These are phyloP conservation scores for Paramormyrops kingsleyae DNA, from an alignment of 2,113 vertebrate genomes.

Conservation along the genomic window DNA sequence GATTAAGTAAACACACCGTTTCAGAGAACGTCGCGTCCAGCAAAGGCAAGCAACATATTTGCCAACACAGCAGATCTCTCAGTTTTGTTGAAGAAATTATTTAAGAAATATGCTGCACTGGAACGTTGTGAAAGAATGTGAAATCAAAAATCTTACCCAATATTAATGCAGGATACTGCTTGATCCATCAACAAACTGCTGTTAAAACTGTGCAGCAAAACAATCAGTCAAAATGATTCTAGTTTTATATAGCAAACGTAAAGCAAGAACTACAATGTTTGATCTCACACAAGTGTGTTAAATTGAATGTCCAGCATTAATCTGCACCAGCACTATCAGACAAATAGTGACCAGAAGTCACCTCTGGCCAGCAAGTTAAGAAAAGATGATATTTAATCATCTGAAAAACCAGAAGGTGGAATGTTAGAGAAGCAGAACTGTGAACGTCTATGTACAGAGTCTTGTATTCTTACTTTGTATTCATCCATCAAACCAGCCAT, in stretches of 20 bases:
- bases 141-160: not conserved
- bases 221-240: not conserved
- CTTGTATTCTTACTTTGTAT: not conserved
- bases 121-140: not conserved
- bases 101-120: not conserved
- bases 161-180: not conserved
- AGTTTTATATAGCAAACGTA: not conserved
- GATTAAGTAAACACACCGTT: not conserved
- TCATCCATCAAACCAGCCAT: not conserved
- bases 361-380: not conserved
- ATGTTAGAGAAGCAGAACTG: not conserved
- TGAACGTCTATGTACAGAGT: not conserved
- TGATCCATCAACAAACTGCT: not conserved
- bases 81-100: not conserved
- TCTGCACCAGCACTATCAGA: not conserved
- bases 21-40: not conserved
- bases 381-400: not conserved
- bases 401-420: not conserved
- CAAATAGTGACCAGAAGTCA: not conserved
- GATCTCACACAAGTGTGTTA: not conserved
- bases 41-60: not conserved
- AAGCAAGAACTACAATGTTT: not conserved
- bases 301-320: not conserved
- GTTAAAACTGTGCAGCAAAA: not conserved
- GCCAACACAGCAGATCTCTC: not conserved